Conservation (phyloP, 2,888 invertebrate genomes). For the Hypomecis punctinalis region DNA sequence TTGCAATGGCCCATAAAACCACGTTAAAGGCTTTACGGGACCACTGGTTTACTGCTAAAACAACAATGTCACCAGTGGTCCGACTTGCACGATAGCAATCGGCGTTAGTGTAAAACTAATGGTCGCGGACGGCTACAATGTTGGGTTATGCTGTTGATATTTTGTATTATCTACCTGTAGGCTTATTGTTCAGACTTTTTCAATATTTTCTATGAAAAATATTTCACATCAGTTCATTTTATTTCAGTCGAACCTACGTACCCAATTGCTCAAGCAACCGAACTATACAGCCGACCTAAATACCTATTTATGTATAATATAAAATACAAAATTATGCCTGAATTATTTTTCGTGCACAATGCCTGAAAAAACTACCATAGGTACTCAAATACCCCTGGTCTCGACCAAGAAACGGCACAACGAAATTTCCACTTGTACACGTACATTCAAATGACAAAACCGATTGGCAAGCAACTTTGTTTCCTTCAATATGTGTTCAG, state of each 20-base stretch:
- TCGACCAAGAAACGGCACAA: constrained; percentile 11
- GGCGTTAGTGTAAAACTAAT: constrained; percentile 33
- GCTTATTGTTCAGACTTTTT: too few species aligned
- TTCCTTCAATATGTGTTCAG: constrained; percentile 61
- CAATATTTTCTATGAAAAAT: too few species aligned
- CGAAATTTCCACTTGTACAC: neutral
- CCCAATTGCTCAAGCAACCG: too few species aligned
- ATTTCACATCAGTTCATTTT: too few species aligned
- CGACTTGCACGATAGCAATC: constrained; percentile 40
- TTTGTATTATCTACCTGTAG: too few species aligned
- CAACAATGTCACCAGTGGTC: constrained; percentile 65
- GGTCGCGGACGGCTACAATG: constrained; percentile 12
- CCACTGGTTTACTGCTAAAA: constrained; percentile 63
- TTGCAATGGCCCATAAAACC: constrained; percentile 74
- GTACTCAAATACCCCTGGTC: neutral
- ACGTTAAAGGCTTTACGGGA: constrained; percentile 71
- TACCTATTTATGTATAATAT: too few species aligned
- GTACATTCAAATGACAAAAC: constrained; percentile 21
- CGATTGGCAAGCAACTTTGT: constrained; percentile 60
- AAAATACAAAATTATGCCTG: too few species aligned
- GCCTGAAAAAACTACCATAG: too few species aligned
- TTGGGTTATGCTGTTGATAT: neutral
- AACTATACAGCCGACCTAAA: too few species aligned
- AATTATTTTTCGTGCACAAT: too few species aligned
- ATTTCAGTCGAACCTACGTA: too few species aligned